These are phyloP conservation scores for Brenthis ino DNA, from an alignment of 2,888 invertebrate species.

Conservation along the genomic window DNA sequence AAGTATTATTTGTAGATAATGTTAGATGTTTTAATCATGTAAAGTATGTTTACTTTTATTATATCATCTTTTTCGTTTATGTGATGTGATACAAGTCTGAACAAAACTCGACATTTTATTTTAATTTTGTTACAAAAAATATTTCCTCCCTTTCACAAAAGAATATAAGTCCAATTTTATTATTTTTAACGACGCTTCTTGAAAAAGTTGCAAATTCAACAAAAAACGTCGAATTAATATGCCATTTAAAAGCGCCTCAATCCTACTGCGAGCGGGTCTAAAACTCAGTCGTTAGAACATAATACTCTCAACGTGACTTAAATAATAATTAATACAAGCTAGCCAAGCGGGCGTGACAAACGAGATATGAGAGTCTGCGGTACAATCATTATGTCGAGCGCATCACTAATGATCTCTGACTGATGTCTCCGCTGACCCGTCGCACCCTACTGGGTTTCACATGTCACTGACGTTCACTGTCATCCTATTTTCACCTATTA, in stretches of 20 bases:
- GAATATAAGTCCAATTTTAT: background rate
- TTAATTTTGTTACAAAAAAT: no score
- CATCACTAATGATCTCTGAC: slow-evolving; percentile 41
- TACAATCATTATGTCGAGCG: slow-evolving; percentile 36
- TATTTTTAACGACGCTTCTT: slow-evolving; percentile 5
- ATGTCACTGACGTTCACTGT: slow-evolving; percentile 18
- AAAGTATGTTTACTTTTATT: no score
- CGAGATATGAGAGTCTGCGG: slow-evolving; percentile 29
- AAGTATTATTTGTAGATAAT: no score
- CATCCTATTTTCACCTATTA: no score
- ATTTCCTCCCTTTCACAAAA: no score
- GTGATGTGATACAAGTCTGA: no score
- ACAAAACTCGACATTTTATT: no score
- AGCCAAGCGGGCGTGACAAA: slow-evolving; percentile 32
- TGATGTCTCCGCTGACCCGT: slow-evolving; percentile 38
- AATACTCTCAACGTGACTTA: slow-evolving; percentile 31
- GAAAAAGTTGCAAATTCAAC: background rate
- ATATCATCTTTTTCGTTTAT: no score
- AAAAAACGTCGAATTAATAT: slow-evolving; percentile 10
- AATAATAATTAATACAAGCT: slow-evolving; percentile 32
- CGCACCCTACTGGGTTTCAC: slow-evolving; percentile 30
- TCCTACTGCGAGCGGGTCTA: slow-evolving; percentile 15
- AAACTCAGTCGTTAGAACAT: slow-evolving; percentile 31
- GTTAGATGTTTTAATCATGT: no score
- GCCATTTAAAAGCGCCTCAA: slow-evolving; percentile 22